Base-by-base conservation (phyloP, 2,797 vertebrate genomes). In the Falco columbarius region DNA sequence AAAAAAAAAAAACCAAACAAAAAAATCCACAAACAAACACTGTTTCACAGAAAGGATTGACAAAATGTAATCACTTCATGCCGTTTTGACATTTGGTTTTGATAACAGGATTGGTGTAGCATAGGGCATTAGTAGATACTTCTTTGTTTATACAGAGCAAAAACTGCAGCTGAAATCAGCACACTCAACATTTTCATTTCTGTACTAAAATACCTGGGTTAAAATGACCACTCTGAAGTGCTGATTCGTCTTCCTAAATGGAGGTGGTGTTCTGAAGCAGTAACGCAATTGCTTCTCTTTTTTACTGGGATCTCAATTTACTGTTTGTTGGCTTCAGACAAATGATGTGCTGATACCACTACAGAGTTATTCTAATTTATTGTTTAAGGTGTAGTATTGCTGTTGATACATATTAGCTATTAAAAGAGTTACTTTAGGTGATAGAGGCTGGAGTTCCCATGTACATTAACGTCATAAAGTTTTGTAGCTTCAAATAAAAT, bases 401-500 rank as follows among this genome's bases (percentile, higher is more conserved):
- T 83, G 15, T 62, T 87, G 79, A 81, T 92, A 71, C 51, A 14
- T 86, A 68, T 34, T 81, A 83, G 30, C 65, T 75, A 65, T 89
- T 93, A 12, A 63, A 84, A 81, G 89, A 89, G 56, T 95, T 89
- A 54, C 92, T 92, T 92, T 83, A 29, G 52, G 26, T 92, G 63
- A 61, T 71, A 55, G 71, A 68, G 30, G 51, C 56, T 91, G 81
- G 70, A 89, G 79, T 94, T 95, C 66, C 34, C 84, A 81, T 91
- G 81, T 85, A 47, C 89, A 72, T 94, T 85, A 88, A 77, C 26
- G 71, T 71, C 56, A 82, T 94, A 74, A 94, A 92, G 65, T 81
- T 94, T 85, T 87, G 90, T 83, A 55, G 68, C 58, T 90, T 88
- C 79, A 89, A 83, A 93, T 91, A 95, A 96, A 96, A 80, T 75